Conservation (phyloP, 1,140 invertebrate genomes). For the Trinorchestia longiramus region DNA sequence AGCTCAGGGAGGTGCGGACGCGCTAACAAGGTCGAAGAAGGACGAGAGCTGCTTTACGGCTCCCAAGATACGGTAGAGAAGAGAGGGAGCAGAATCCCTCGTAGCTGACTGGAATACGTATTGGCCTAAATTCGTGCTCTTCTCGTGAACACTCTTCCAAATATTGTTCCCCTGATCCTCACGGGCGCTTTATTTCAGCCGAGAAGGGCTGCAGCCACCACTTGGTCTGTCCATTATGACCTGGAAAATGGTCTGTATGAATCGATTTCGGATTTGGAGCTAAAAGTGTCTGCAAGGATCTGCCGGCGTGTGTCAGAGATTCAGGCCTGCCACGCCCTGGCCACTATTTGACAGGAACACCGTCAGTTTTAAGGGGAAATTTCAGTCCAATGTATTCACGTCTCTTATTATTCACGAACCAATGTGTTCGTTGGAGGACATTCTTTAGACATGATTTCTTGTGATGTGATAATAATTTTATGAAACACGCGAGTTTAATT, state of each 20-base stretch:
- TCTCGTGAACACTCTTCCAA: neutral
- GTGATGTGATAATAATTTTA: neutral
- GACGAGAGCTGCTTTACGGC: slow-evolving; percentile 38
- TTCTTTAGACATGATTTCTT: neutral
- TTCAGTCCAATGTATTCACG: neutral
- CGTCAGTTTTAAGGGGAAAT: neutral
- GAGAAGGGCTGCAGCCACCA: neutral
- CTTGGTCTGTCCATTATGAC: neutral
- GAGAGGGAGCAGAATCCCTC: neutral
- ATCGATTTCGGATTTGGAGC: neutral
- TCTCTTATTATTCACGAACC: no score
- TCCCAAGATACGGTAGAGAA: neutral
- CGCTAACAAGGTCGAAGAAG: slow-evolving; percentile 42
- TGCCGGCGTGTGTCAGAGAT: neutral
- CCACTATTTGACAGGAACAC: neutral
- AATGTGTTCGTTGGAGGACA: no score
- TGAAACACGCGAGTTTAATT: neutral
- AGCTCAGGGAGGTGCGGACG: slow-evolving; percentile 4
- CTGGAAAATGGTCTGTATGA: neutral
- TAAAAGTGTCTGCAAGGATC: neutral
- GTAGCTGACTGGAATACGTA: slow-evolving; percentile 30
- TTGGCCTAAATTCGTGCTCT: neutral
- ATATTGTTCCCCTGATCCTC: neutral
- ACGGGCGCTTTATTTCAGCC: neutral
- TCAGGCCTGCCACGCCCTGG: neutral